Base-by-base conservation (phyloP, 2,888 invertebrate species). In the Catocala fraxini region DNA sequence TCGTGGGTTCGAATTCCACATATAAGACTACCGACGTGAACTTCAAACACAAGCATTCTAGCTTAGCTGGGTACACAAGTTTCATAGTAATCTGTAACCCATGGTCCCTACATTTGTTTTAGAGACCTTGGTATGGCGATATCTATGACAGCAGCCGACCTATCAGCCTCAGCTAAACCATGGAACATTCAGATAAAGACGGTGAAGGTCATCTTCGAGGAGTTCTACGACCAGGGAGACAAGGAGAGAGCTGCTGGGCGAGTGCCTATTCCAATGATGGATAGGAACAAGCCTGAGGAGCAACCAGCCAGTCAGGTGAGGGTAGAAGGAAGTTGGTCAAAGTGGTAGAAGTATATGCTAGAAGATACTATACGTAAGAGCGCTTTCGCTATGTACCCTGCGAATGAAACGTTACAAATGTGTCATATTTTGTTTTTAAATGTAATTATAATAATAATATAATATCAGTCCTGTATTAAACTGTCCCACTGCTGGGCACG, bases 121-220 rank as follows among this genome's bases (percentile, higher is more conserved):
- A 91, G 97, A 76, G 89, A 95, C 56, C 87, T 97, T 41, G 94
- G 97, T 3, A 96, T 97, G 92, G 97, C 97, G 0, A 95, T 97
- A 70, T 95, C 96, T 3, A 98, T 98, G 98, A 98, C 98, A 0
- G 97, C 97, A 0, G 96, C 97, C 70, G 98, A 98, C 85, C 90
- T 98, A 13, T 97, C 97, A 58, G 97, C 98, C 0, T 97, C 97
- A 73, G 96, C 97, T 0, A 98, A 98, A 84, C 97, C 97, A 0
- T 98, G 98, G 97, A 95, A 96, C 33, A 94, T 97, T 2, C 98
- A 98, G 88, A 95, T 96, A 15, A 95, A 97, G 81, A 97, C 97
- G 0, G 97, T 97, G 0, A 95, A 95, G 81, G 96, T 97, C 6
- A 98, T 98, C 58, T 97, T 97, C 81, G 96, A 97, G 79, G 97